Base-by-base conservation (phyloP, 1,140 invertebrate species). In the Scaptomyza graminum region DNA sequence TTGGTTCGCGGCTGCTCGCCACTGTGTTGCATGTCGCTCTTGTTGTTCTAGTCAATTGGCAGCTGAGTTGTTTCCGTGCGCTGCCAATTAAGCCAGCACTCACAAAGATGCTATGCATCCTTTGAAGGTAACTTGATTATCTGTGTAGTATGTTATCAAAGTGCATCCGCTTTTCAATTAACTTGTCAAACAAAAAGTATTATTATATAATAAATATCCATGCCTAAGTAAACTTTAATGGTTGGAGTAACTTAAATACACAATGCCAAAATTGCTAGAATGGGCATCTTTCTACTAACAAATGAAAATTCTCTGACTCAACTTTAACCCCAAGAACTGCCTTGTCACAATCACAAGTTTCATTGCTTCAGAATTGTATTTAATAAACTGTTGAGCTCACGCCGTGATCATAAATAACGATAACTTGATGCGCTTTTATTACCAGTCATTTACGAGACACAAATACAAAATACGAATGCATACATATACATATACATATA, bases 361-460 rank as follows among this genome's bases (percentile, higher is more conserved):
- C 12, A 46, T 52, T 5, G 59, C 65, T 66, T 59, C 65, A 41
- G 62, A 66, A 59, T 34, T 9, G 8, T 72, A 37, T 68, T 67
- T 72, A 39, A 72, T 67, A 72, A 50, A 72, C 63, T 60, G 18
- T 50, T 16, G 55, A 54, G 47, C 41, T 28, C 51, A 61, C 34
- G 57, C 54, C 25, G 56, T 16, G 43, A 43, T 18, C 70, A 62
- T 73, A 73, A 73, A 73, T 73, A 73, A 68, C 50, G 56, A 56
- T 39, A 62, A 51, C 34, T 68, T 73, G 56, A 73, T 73, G 57
- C 57, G 51, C 43, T 73, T 73, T 73, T 73, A 73, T 73, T 64
- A 72, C 41, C 41, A 50, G 22, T 18, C 52, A 67, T 73, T 68
- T 68, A 59, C 50, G 63, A 55, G 47, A 13, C 13, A 64, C 15